Evolutionary conservation across 2,113 vertebrate genomes (phyloP).

Genomic region (Ceyx melanurus): DNA sequence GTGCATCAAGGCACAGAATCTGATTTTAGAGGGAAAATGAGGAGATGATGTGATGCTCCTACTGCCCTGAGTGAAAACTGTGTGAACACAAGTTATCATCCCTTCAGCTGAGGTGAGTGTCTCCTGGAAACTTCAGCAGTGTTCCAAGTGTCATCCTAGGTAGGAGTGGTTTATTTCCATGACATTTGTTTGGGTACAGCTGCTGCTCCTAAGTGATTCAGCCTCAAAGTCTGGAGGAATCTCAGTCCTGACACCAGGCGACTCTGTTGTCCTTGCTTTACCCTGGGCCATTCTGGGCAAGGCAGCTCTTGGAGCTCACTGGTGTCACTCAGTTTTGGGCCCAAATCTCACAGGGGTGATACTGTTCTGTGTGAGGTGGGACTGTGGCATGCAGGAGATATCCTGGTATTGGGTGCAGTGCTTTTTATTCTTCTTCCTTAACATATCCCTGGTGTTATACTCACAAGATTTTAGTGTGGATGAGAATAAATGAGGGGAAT

Average conservation of each 20-base stretch:
- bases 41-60: not conserved
- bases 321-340: not conserved
- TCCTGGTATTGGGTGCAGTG: not conserved
- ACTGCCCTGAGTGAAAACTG: not conserved
- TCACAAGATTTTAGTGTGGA: not conserved
- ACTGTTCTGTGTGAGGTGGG: not conserved
- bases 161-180: constrained; percentile 25
- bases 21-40: not conserved
- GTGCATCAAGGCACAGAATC: not conserved
- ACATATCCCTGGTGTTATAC: not conserved
- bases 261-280: not conserved
- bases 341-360: not conserved
- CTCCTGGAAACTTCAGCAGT: not conserved
- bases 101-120: not conserved
- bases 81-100: not conserved
- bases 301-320: not conserved
- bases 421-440: not conserved
- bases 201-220: constrained; percentile 21
- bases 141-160: constrained; percentile 24
- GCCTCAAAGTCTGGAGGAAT: not conserved
- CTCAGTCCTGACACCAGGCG: not conserved
- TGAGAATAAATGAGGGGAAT: not conserved
- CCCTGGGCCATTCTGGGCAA: rapidly evolving
- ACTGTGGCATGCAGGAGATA: not conserved
- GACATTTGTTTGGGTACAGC: not conserved